A percentile compares a stretch with the other conserved stretches of the same genome.
These are phyloP conservation scores for Melinaea menophilus DNA, from an alignment of 2,888 invertebrate genomes.

Conservation along the genomic window DNA sequence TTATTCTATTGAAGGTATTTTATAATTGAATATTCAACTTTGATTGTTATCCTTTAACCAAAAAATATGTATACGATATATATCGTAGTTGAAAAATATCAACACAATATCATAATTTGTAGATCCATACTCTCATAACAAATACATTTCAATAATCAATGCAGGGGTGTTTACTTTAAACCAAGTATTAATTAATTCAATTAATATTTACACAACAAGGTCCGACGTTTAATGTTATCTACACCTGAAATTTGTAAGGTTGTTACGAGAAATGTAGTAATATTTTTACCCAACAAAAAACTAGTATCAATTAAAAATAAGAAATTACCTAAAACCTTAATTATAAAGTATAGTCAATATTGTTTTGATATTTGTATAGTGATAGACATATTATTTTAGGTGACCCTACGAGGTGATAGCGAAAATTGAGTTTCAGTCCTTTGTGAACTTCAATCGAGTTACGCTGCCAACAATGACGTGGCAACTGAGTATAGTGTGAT, in stretches of 20 bases:
- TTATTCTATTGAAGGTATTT: neutral
- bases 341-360: neutral
- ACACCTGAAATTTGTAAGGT: no score
- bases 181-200: no score
- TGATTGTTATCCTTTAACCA: neutral
- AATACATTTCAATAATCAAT: no score
- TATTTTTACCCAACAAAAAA: neutral
- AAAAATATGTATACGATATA: no score
- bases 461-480: constrained; percentile 23
- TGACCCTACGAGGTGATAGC: constrained; percentile 26
- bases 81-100: no score
- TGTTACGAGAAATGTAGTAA: neutral
- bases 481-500: constrained; percentile 15
- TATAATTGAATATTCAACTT: neutral
- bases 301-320: no score
- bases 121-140: no score
- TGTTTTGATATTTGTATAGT: constrained; percentile 13
- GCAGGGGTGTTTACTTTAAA: no score
- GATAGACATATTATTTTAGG: constrained; percentile 13
- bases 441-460: constrained; percentile 29
- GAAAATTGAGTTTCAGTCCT: constrained; percentile 31
- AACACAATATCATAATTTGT: no score
- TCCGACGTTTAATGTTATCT: no score
- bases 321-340: no score
- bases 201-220: no score